phyloP scores from a whole-genome alignment of 2,888 invertebrate genomes.

The Xylophagus ater region DNA sequence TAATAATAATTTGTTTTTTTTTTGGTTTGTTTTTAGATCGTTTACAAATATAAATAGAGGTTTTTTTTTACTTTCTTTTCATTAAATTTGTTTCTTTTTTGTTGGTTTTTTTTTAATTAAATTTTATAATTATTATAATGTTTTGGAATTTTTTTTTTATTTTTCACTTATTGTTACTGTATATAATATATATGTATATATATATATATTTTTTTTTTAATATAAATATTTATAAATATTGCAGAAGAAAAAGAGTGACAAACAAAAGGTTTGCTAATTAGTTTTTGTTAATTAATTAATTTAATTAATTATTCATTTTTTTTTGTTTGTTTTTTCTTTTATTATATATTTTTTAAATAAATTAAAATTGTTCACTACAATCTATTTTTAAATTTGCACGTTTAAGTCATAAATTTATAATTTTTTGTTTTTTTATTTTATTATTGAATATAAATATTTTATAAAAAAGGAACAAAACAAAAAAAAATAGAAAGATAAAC shows the following conservation, averaged over 20 bases:
- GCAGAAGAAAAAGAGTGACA: slow-evolving; percentile 2
- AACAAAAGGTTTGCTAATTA: not conserved
- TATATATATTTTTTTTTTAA: slow-evolving; percentile 2
- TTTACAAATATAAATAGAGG: no score
- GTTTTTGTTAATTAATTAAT: not conserved
- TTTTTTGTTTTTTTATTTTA: no score
- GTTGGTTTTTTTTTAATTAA: no score
- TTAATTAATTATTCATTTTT: not conserved
- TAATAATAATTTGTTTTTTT: no score
- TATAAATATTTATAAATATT: slow-evolving; percentile 10
- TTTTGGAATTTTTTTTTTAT: no score
- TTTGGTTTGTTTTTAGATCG: no score
- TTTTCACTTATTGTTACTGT: no score
- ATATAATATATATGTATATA: no score
- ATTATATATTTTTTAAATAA: slow-evolving; percentile 1
- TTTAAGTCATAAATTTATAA: slow-evolving; percentile 2
- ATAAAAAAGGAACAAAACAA: not conserved
- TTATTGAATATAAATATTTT: not conserved
- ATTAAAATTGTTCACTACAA: slow-evolving; percentile 2
- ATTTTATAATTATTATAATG: no score
- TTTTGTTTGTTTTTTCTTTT: not conserved
- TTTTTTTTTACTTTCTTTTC: no score
- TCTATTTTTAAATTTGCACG: slow-evolving; percentile 8
- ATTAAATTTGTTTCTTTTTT: no score
- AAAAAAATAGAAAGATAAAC: not conserved